A percentile compares a stretch with the other conserved stretches of the same genome.
Conservation (phyloP, 1,140 invertebrate genomes). For the Thrips palmi region DNA sequence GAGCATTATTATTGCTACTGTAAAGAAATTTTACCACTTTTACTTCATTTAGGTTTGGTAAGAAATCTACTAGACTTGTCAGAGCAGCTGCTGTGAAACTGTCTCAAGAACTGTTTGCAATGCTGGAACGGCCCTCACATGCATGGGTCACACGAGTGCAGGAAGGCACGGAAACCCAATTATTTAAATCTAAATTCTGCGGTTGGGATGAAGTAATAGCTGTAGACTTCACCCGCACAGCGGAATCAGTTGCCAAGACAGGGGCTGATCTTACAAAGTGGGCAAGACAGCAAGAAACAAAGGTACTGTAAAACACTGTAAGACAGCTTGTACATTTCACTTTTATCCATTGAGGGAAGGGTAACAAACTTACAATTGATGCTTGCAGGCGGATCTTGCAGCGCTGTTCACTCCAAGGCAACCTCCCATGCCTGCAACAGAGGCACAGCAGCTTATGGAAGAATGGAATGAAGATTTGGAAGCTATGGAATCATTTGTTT, state of each 20-base stretch:
- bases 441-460: conserved; percentile 74
- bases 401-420: conserved; percentile 92
- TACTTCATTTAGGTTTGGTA: conserved; percentile 63
- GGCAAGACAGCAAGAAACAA: conserved; percentile 79
- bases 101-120: conserved; percentile 84
- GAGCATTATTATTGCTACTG: not conserved
- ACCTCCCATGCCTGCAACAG: conserved; percentile 61
- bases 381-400: conserved; percentile 62
- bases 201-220: conserved; percentile 99
- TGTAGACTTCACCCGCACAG: conserved; percentile 96
- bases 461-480: conserved; percentile 95
- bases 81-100: conserved; percentile 91
- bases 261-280: conserved; percentile 90
- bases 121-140: conserved; percentile 76
- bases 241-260: conserved; percentile 88
- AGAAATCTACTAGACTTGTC: conserved; percentile 90
- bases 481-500: conserved; percentile 94
- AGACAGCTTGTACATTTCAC: not conserved
- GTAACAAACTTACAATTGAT: conserved; percentile 4
- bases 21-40: not conserved
- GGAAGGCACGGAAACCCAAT: conserved; percentile 57
- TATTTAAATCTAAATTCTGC: conserved; percentile 94
- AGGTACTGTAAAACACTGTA: conserved; percentile 26
- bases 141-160: conserved; percentile 77
- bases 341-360: conserved; percentile 5